phyloP scores from a whole-genome alignment of 2,888 invertebrate species.

The Plagodis pulveraria region DNA sequence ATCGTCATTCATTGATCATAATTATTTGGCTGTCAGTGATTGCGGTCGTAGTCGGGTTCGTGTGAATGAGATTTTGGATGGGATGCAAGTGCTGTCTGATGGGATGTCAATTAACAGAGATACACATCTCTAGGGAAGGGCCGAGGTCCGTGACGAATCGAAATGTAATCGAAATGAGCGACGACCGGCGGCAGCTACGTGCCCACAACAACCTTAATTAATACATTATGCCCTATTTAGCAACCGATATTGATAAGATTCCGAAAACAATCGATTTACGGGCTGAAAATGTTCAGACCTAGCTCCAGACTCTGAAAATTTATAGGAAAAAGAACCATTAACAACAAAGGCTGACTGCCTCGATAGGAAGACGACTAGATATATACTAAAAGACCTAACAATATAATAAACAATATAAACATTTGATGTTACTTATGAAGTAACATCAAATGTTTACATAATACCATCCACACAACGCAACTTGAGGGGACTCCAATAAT shows the following conservation, averaged over 20 bases:
- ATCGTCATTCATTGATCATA: conserved; percentile 62
- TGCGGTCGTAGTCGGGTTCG: conserved; percentile 37
- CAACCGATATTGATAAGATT: conserved; percentile 3
- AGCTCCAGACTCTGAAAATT: too few species aligned
- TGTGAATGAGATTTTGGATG: conserved; percentile 24
- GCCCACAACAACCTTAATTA: conserved; percentile 9
- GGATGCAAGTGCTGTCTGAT: conserved; percentile 48
- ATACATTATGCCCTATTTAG: conserved; percentile 7
- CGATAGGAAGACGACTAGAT: too few species aligned
- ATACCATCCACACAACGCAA: too few species aligned
- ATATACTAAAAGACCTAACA: too few species aligned
- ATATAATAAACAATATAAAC: too few species aligned
- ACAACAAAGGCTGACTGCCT: too few species aligned
- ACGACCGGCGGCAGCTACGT: conserved; percentile 31
- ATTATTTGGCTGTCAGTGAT: conserved; percentile 65
- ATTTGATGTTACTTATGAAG: too few species aligned
- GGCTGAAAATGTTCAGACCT: background rate
- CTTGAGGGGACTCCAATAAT: too few species aligned
- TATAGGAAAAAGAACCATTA: too few species aligned
- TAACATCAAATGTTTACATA: too few species aligned
- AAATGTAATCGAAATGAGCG: conserved; percentile 56
- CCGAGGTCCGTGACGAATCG: conserved; percentile 59
- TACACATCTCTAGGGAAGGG: conserved; percentile 46
- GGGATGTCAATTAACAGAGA: conserved; percentile 65
- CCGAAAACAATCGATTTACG: background rate